Conservation (phyloP, 2,797 vertebrate species). For the Spea hammondii region DNA sequence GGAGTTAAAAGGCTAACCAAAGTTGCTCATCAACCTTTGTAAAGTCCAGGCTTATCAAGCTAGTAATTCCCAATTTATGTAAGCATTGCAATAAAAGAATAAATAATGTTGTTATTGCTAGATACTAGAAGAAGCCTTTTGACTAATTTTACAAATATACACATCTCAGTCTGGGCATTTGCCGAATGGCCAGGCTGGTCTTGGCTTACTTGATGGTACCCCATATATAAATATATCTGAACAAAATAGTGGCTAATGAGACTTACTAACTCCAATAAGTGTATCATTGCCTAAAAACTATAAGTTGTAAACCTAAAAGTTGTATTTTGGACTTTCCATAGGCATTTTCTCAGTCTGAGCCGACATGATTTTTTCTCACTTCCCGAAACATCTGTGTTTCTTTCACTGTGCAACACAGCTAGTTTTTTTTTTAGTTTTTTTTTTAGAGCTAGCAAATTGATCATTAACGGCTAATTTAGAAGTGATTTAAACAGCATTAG, state of each 20-base stretch:
- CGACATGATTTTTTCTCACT: background rate
- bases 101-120: too few species aligned
- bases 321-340: background rate
- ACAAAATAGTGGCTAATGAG: slow-evolving; percentile 4
- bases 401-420: background rate
- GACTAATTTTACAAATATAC: too few species aligned
- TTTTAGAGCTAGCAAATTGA: slow-evolving; percentile 10
- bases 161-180: too few species aligned
- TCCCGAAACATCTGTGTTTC: background rate
- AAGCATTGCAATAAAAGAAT: too few species aligned
- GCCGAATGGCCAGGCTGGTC: too few species aligned
- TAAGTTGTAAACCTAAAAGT: too few species aligned
- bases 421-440: background rate
- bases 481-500: slow-evolving; percentile 28
- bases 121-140: too few species aligned
- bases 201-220: too few species aligned
- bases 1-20: slow-evolving; percentile 3
- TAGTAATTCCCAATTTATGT: too few species aligned
- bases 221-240: slow-evolving; percentile 11
- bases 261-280: background rate
- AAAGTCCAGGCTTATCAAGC: too few species aligned
- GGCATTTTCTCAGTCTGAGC: background rate
- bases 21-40: background rate
- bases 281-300: too few species aligned
- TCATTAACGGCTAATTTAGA: slow-evolving; percentile 29